These are phyloP conservation scores for Schizopygopsis malacanthus DNA, from an alignment of 2,797 vertebrate species.

Conservation along the genomic window DNA sequence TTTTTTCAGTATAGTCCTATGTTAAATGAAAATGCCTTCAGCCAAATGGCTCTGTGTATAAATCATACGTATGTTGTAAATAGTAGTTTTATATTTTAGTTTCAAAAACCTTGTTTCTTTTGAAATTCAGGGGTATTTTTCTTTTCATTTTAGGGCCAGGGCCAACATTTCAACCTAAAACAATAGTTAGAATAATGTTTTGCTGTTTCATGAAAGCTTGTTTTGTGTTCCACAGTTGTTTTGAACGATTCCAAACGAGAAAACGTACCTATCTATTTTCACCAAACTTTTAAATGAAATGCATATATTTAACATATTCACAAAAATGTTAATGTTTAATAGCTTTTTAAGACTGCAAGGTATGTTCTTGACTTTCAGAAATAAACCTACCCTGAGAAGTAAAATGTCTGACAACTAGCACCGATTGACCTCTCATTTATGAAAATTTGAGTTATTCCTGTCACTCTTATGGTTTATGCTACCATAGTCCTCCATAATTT, in stretches of 20 bases:
- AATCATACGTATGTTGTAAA: background rate
- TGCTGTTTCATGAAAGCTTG: background rate
- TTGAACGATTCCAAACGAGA: background rate
- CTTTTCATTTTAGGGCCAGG: background rate
- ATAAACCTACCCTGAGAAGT: conserved; percentile 17
- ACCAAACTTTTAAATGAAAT: background rate
- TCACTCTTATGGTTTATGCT: conserved; percentile 12
- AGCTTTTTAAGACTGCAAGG: conserved; percentile 19
- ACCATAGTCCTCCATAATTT: background rate
- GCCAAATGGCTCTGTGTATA: background rate
- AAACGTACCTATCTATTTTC: background rate
- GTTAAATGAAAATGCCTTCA: background rate
- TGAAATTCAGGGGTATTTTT: background rate
- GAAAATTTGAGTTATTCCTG: conserved; percentile 7
- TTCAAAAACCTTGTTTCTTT: background rate
- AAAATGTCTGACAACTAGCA: conserved; percentile 20
- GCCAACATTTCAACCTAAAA: background rate
- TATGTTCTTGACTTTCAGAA: background rate
- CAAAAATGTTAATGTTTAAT: background rate
- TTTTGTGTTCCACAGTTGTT: background rate
- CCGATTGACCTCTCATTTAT: background rate
- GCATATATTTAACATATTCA: background rate
- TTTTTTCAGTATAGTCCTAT: background rate
- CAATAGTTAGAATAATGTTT: background rate
- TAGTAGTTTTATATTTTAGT: background rate